Evolutionary conservation across 2,113 vertebrate species (phyloP).

Genomic region (Pseudorectes ferrugineus): DNA sequence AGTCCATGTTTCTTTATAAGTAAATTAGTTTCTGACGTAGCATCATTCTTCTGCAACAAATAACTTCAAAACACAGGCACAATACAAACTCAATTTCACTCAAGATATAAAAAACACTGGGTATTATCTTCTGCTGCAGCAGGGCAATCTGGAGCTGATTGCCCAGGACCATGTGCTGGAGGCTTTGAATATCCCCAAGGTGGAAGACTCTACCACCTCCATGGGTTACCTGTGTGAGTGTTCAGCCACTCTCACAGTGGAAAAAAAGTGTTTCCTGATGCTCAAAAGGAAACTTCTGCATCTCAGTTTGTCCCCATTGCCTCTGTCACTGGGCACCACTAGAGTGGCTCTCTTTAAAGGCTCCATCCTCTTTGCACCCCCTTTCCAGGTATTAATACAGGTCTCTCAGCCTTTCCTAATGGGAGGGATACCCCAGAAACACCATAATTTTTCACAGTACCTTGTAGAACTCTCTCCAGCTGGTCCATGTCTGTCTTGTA

Average conservation of each 20-base stretch:
- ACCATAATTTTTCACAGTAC: neutral
- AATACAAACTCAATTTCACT: neutral
- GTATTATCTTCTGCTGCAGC: neutral
- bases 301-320: neutral
- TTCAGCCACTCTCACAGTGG: neutral
- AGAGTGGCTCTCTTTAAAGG: neutral
- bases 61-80: neutral
- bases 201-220: neutral
- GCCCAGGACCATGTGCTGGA: neutral
- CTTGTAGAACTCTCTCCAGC: neutral
- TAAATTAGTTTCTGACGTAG: neutral
- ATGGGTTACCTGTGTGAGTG: neutral
- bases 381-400: neutral
- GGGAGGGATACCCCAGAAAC: accelerated
- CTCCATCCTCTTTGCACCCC: accelerated
- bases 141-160: accelerated
- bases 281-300: neutral
- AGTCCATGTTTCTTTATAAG: neutral
- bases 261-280: neutral
- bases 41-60: neutral
- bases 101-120: neutral
- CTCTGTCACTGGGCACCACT: neutral
- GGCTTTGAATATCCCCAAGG: neutral
- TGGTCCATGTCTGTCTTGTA: neutral
- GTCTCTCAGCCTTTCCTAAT: neutral